These are phyloP conservation scores for Epizoanthus scotinus DNA, from an alignment of 92 coral and sea anemone genomes.

Conservation along the genomic window DNA sequence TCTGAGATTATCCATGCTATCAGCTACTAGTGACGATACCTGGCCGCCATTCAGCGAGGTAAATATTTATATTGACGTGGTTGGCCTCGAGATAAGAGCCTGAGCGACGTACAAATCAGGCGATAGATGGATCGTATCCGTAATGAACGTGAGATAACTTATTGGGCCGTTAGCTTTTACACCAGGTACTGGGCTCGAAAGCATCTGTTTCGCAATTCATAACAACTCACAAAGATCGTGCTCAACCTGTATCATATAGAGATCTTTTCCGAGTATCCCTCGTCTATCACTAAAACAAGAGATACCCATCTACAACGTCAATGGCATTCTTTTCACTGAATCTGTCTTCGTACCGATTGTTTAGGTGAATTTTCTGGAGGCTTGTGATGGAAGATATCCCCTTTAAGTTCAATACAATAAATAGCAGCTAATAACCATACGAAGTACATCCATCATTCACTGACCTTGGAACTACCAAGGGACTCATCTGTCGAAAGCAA, in stretches of 20 bases:
- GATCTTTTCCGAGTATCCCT: background rate
- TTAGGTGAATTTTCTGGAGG: conserved; percentile 16
- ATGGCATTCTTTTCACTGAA: conserved; percentile 25
- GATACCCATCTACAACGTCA: conserved; percentile 7
- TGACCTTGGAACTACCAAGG: conserved; percentile 16
- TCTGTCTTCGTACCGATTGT: conserved; percentile 21
- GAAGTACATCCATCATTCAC: conserved; percentile 26
- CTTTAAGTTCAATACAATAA: conserved; percentile 1
- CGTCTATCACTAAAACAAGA: conserved; percentile 8
- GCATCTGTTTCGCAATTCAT: background rate
- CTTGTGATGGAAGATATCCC: conserved; percentile 15
- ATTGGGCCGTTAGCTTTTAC: background rate
- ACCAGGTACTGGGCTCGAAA: background rate
- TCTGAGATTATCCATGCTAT: too few species aligned
- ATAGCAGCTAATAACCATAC: too few species aligned
- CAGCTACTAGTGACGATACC: too few species aligned
- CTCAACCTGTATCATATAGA: background rate
- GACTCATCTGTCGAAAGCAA: conserved; percentile 38
- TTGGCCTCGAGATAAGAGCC: background rate
- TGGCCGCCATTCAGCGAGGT: too few species aligned
- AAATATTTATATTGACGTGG: too few species aligned
- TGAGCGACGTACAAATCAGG: background rate
- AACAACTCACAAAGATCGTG: background rate
- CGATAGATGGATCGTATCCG: background rate
- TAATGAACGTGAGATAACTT: background rate